Base-by-base conservation (phyloP, 1,140 invertebrate genomes). In the Ceratina japonica region DNA sequence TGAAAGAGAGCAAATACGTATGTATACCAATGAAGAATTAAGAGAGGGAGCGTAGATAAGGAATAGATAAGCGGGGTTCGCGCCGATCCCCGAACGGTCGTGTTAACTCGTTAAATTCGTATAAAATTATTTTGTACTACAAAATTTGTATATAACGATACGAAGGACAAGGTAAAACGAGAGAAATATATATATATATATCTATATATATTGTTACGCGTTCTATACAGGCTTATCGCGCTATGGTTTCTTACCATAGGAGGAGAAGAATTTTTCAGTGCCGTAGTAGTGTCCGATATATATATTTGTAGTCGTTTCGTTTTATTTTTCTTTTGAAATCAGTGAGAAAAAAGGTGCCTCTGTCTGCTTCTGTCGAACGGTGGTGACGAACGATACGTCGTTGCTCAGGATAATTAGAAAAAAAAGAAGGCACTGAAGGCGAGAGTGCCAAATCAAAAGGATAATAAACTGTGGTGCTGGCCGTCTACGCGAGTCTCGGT, bases 361-460 rank as follows among this genome's bases (percentile, higher is more conserved):
- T 31, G 81, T 80, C 69, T 81, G 83, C 82, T 82, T 85, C 59
- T 75, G 62, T 51, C 13, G 63, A 59, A 65, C 7, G 61, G 59
- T 10, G 61, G 59, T 65, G 70, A 72, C 71, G 70, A 69, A 83
- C 56, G 79, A 80, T 64, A 68, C 31, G 70, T n/a, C n/a, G n/a
- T 82, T 75, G 75, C 71, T 84, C 79, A 85, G 83, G 79, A 85
- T 77, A 72, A 58, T 74, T 73, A 62, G 69, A 58, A 24, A 37
- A 65, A n/a, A 72, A 81, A 10, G 0, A 74, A 52, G 82, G 84
- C 84, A 84, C 78, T 37, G 31, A 7, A 66, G 56, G 16, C 13
- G 24, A 75, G 72, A 82, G 79, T 85, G 83, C 82, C 82, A 82
- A 85, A 81, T 59, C 65, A 65, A 71, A 77, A 79, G 62, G 54